Percentiles rank a stretch among this genome's conserved stretches.
phyloP scores from a whole-genome alignment of 2,113 vertebrate species.

The Plecotus auritus region DNA sequence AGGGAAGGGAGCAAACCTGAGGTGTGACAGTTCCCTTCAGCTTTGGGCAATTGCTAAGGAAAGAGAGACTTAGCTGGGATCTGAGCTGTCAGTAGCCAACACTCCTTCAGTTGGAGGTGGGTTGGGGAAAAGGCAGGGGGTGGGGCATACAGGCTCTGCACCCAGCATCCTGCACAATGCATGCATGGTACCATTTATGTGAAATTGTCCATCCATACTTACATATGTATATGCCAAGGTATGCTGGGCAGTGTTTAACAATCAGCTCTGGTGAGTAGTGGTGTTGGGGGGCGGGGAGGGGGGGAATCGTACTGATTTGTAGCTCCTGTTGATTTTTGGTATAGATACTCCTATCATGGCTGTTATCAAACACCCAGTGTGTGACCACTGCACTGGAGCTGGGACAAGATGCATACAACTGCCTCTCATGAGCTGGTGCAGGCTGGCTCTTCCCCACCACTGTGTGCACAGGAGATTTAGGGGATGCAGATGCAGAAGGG shows the following conservation, averaged over 20 bases:
- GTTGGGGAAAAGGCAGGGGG: background rate
- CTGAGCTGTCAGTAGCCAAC: background rate
- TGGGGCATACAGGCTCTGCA: rapidly evolving
- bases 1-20: background rate
- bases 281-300: too few relatives aligned
- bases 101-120: background rate
- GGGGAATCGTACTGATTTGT: background rate
- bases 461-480: background rate
- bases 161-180: background rate
- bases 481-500: rapidly evolving
- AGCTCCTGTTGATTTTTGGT: background rate
- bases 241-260: background rate
- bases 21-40: background rate
- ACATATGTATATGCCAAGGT: rapidly evolving
- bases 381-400: background rate
- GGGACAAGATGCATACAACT: background rate
- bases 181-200: background rate
- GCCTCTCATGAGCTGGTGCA: background rate
- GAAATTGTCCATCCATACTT: background rate
- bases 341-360: background rate
- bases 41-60: background rate
- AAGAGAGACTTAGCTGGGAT: background rate
- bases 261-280: background rate
- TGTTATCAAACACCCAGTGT: background rate
- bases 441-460: background rate